Evolutionary conservation across 2,113 vertebrate genomes (phyloP).

Genomic region (Psettodes erumei): DNA sequence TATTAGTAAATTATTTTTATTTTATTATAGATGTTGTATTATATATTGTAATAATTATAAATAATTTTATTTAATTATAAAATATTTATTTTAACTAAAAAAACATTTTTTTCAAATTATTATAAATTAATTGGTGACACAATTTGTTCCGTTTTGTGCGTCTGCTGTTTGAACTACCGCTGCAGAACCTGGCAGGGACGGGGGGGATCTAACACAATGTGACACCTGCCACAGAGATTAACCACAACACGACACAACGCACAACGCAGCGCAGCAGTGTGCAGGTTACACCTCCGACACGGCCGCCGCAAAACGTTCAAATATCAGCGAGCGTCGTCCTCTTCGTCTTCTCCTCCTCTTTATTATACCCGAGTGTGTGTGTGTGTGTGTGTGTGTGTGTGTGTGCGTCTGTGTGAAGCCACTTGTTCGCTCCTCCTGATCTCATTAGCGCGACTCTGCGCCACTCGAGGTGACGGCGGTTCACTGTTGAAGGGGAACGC

Average conservation of each 20-base stretch:
- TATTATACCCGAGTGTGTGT: neutral
- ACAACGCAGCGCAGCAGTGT: neutral
- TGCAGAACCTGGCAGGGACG: too few relatives aligned
- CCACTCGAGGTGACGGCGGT: conserved; percentile 66
- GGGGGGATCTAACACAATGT: conserved; percentile 6
- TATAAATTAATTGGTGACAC: too few relatives aligned
- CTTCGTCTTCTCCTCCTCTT: conserved; percentile 1
- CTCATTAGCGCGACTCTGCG: conserved; percentile 62
- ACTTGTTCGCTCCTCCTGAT: conserved; percentile 29
- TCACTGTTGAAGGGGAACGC: conserved; percentile 49
- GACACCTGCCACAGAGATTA: conserved; percentile 31
- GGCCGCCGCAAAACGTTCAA: too few relatives aligned
- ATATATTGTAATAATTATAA: too few relatives aligned
- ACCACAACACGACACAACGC: neutral
- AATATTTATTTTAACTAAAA: too few relatives aligned
- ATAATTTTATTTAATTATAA: too few relatives aligned
- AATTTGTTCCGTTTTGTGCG: too few relatives aligned
- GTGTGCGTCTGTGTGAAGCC: conserved; percentile 17
- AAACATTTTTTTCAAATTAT: too few relatives aligned
- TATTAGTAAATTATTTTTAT: too few relatives aligned
- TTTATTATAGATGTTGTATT: too few relatives aligned
- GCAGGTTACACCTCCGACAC: neutral
- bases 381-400: conserved; percentile 10
- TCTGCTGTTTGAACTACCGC: too few relatives aligned
- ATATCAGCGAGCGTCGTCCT: too few relatives aligned